Conservation (phyloP, 2,797 vertebrate genomes). For the Anableps anableps region DNA sequence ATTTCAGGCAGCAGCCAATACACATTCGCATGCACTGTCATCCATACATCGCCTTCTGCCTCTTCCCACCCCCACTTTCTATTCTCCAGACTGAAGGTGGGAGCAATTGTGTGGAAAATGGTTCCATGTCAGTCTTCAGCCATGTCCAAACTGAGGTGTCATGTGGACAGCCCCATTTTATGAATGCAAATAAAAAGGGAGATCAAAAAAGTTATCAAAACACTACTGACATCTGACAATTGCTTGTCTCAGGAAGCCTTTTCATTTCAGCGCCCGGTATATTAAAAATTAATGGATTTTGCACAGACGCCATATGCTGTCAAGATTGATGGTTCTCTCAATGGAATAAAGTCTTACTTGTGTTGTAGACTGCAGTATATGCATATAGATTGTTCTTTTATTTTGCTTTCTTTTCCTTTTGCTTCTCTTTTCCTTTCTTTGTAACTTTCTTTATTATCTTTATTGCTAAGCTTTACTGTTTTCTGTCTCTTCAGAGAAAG, state of each 20-base stretch:
- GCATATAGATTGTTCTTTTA: constrained; percentile 69
- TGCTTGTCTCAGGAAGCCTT: constrained; percentile 82
- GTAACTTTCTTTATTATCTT: constrained; percentile 46
- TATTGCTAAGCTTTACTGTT: constrained; percentile 46
- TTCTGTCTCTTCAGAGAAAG: constrained; percentile 50
- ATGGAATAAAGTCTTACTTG: constrained; percentile 79
- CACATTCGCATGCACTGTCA: constrained; percentile 21
- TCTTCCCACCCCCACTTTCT: constrained; percentile 15
- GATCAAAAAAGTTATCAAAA: constrained; percentile 86
- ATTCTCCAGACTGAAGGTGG: constrained; percentile 59
- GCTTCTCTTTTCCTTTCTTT: constrained; percentile 44
- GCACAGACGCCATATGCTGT: constrained; percentile 81
- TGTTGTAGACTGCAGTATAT: constrained; percentile 67
- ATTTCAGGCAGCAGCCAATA: constrained; percentile 10
- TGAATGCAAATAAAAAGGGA: constrained; percentile 80
- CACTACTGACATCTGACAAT: constrained; percentile 85
- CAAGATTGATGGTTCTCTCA: constrained; percentile 82
- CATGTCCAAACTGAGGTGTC: constrained; percentile 72
- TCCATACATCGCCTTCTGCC: constrained; percentile 16
- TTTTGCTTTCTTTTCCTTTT: constrained; percentile 46
- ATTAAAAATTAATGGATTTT: constrained; percentile 87
- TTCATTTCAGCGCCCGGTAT: constrained; percentile 80
- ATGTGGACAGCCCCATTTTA: constrained; percentile 73
- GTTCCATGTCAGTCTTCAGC: constrained; percentile 71
- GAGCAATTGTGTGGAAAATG: constrained; percentile 78